Evolutionary conservation across 2,113 vertebrate genomes (phyloP).

Genomic region (Cyanoliseus patagonus): DNA sequence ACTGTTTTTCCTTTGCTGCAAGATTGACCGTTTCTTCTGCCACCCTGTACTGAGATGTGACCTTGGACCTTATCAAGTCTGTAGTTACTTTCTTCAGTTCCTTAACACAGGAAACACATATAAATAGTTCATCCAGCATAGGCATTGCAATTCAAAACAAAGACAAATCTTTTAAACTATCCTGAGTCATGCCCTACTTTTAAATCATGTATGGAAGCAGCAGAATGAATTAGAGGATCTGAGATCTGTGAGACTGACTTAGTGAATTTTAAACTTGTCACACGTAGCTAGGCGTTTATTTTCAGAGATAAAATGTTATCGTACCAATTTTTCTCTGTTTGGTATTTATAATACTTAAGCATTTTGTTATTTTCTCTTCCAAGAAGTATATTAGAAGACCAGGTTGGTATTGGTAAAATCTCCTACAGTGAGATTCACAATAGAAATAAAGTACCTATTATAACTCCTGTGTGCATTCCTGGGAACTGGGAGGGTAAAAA

Average conservation of each 20-base stretch:
- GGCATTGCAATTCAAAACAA: conserved; percentile 60
- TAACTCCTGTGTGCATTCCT: background rate
- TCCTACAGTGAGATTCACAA: background rate
- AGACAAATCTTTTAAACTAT: conserved; percentile 56
- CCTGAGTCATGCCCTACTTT: background rate
- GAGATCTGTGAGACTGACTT: background rate
- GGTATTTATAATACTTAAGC: background rate
- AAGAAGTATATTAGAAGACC: background rate
- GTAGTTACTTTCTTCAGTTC: conserved; percentile 83
- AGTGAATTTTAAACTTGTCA: background rate
- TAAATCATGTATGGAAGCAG: conserved; percentile 19
- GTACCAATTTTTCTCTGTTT: background rate
- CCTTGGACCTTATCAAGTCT: conserved; percentile 85
- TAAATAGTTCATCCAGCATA: conserved; percentile 67
- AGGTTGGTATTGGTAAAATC: background rate
- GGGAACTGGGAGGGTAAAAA: background rate
- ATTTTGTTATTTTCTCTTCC: background rate
- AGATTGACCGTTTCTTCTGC: conserved; percentile 76
- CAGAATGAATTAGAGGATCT: background rate
- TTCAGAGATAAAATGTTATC: background rate
- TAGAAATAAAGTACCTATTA: background rate
- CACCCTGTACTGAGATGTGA: conserved; percentile 75
- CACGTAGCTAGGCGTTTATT: background rate
- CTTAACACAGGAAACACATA: conserved; percentile 76
- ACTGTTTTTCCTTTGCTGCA: conserved; percentile 78